Evolutionary conservation across 2,797 vertebrate species (phyloP).

Genomic region (Delichon dasypus): DNA sequence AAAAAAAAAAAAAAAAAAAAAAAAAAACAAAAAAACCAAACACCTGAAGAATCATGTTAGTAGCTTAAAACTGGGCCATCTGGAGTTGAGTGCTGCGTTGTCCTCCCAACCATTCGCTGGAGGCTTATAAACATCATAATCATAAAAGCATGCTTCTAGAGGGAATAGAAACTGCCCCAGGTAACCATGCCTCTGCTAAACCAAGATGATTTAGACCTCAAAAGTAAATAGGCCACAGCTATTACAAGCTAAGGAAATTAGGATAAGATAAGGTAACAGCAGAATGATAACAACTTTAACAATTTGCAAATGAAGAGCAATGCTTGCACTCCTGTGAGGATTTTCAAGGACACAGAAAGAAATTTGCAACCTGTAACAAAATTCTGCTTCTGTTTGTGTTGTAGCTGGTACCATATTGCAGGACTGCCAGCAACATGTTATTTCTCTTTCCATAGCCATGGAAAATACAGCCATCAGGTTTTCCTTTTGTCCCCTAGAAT

Average conservation of each 20-base stretch:
- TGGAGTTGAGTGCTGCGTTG: neutral
- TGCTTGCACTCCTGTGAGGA: neutral
- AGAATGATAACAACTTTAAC: neutral
- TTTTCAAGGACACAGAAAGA: slow-evolving; percentile 11
- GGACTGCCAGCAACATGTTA: neutral
- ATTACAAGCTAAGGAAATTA: slow-evolving; percentile 42
- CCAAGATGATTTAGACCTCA: slow-evolving; percentile 24
- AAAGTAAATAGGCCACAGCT: slow-evolving; percentile 42
- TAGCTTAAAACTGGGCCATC: slow-evolving; percentile 25
- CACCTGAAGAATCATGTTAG: neutral
- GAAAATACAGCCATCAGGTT: neutral
- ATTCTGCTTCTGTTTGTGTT: neutral
- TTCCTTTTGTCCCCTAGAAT: neutral
- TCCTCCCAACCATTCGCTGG: neutral
- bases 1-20: too few relatives aligned
- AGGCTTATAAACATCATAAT: slow-evolving; percentile 16
- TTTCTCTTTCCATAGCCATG: neutral
- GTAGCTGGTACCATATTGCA: neutral
- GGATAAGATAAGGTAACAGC: slow-evolving; percentile 35
- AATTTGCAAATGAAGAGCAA: neutral
- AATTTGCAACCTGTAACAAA: neutral
- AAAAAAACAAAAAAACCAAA: too few relatives aligned
- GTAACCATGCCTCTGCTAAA: slow-evolving; percentile 19
- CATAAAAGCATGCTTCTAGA: neutral
- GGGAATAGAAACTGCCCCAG: slow-evolving; percentile 50